Evolutionary conservation across 2,888 invertebrate genomes (phyloP).

Genomic region (Chaetogeoica ovagalla): DNA sequence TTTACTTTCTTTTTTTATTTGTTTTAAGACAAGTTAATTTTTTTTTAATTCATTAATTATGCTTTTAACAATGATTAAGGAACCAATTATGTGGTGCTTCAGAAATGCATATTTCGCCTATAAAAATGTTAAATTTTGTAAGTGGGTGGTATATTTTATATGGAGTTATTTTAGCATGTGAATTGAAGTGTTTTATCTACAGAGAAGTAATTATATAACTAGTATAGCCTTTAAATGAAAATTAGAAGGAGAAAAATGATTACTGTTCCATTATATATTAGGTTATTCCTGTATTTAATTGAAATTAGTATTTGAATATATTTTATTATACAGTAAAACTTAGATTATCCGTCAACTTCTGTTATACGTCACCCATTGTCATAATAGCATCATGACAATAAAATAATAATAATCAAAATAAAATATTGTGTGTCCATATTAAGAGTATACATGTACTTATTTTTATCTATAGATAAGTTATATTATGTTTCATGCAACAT

Average conservation of each 20-base stretch:
- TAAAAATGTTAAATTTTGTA: conserved; percentile 52
- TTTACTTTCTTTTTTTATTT: not conserved
- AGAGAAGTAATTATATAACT: conserved; percentile 33
- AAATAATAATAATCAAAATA: too few relatives aligned
- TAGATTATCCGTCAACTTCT: too few relatives aligned
- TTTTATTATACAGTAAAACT: too few relatives aligned
- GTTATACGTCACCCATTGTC: too few relatives aligned
- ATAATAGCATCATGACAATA: too few relatives aligned
- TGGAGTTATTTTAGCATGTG: conserved; percentile 48
- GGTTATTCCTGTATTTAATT: conserved; percentile 8
- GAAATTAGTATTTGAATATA: not conserved
- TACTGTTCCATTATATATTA: conserved; percentile 34
- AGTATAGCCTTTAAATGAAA: conserved; percentile 31
- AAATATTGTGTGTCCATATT: too few relatives aligned
- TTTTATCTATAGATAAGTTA: too few relatives aligned
- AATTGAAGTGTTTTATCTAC: conserved; percentile 41
- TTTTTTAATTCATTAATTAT: conserved; percentile 38
- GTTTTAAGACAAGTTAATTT: not conserved
- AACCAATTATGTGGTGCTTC: conserved; percentile 52
- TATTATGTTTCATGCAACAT: too few relatives aligned
- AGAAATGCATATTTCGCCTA: conserved; percentile 50
- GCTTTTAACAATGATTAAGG: conserved; percentile 45
- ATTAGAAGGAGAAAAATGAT: conserved; percentile 9
- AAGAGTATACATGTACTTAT: too few relatives aligned
- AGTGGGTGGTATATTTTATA: conserved; percentile 41